phyloP scores from a whole-genome alignment of 2,888 invertebrate genomes.

The Candidula unifasciata region DNA sequence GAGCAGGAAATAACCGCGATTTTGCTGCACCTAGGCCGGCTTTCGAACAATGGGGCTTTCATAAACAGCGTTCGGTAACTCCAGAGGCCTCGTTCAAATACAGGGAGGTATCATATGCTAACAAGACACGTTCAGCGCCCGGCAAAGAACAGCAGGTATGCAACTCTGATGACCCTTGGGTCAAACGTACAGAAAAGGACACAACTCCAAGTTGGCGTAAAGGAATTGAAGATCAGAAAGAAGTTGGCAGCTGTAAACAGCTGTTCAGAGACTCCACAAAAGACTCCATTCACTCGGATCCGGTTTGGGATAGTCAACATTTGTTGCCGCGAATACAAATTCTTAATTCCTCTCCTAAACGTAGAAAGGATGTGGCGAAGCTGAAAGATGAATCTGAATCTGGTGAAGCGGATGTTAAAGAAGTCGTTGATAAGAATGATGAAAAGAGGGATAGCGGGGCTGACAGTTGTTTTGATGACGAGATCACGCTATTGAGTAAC shows the following conservation, averaged over 20 bases:
- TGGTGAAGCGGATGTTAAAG: too few species aligned
- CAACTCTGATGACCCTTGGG: constrained; percentile 31
- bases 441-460: neutral
- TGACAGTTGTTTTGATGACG: neutral
- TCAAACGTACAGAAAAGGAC: constrained; percentile 5
- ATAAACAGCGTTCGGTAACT: too few species aligned
- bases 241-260: constrained; percentile 30
- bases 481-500: neutral
- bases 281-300: neutral
- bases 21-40: neutral
- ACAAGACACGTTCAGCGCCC: neutral
- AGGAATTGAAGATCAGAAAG: constrained; percentile 18
- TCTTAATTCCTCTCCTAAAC: constrained; percentile 29
- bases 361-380: neutral
- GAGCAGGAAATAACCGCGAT: too few species aligned
- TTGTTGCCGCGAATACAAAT: constrained; percentile 5
- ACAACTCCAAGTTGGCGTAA: neutral
- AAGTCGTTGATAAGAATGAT: neutral
- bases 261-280: constrained; percentile 34
- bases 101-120: neutral
- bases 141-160: neutral
- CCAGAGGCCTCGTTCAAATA: neutral
- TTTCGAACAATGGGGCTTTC: neutral
- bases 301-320: neutral
- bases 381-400: neutral